Conservation (phyloP, 2,888 invertebrate species). For the Polydrusus tereticollis region DNA sequence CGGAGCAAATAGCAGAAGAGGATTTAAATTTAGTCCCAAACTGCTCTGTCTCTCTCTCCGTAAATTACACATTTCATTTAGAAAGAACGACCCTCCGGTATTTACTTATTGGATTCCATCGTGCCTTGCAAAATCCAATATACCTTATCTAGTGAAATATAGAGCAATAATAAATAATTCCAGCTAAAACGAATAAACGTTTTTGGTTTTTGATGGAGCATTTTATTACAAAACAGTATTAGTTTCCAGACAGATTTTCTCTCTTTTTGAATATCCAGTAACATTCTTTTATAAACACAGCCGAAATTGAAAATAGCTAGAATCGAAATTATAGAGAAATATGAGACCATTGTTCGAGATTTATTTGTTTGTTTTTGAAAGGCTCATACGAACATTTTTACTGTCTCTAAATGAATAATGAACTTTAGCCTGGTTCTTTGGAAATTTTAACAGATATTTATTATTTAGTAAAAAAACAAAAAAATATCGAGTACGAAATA, state of each 20-base stretch:
- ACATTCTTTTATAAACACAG: conserved; percentile 30
- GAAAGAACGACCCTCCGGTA: conserved; percentile 59
- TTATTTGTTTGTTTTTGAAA: conserved; percentile 14
- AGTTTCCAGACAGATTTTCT: conserved; percentile 37
- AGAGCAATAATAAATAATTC: conserved; percentile 58
- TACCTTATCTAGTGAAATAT: conserved; percentile 58
- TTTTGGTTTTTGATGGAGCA: conserved; percentile 47
- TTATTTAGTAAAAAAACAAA: too few relatives aligned
- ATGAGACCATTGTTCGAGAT: conserved; percentile 15
- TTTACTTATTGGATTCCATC: conserved; percentile 59
- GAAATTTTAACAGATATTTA: too few relatives aligned
- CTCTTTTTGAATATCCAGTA: conserved; percentile 36
- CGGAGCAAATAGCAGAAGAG: conserved; percentile 28
- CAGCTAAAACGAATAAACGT: conserved; percentile 51
- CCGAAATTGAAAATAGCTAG: conserved; percentile 30
- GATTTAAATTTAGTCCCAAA: conserved; percentile 56
- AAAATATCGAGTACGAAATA: too few relatives aligned
- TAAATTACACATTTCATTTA: conserved; percentile 60
- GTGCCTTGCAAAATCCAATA: conserved; percentile 56
- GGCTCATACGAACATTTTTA: too few relatives aligned
- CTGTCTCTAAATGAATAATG: too few relatives aligned
- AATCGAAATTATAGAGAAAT: conserved; percentile 26
- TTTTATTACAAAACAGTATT: conserved; percentile 48
- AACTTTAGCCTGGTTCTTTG: too few relatives aligned
- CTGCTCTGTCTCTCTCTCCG: conserved; percentile 40